Conservation (phyloP, 2,113 vertebrate species). For the Callithrix jacchus region DNA sequence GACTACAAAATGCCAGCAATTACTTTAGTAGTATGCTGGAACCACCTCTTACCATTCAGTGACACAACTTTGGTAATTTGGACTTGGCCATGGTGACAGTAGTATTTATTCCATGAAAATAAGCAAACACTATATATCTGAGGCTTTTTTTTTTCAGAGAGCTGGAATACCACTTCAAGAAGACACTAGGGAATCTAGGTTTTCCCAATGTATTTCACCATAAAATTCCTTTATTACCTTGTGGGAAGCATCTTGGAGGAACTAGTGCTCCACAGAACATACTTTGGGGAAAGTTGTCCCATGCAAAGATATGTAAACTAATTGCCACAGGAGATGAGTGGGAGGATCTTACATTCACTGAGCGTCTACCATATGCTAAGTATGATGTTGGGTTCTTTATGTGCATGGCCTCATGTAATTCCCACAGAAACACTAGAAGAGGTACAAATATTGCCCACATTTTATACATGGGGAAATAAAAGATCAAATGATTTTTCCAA, state of each 20-base stretch:
- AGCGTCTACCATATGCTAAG: background rate
- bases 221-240: background rate
- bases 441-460: background rate
- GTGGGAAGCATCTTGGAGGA: background rate
- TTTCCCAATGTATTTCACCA: constrained; percentile 34
- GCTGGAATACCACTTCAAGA: background rate
- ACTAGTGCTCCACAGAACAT: background rate
- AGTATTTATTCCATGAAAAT: background rate
- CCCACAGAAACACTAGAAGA: background rate
- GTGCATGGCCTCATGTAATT: background rate
- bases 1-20: background rate
- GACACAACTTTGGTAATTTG: background rate
- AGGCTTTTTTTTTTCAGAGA: background rate
- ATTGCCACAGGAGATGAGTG: background rate
- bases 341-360: background rate
- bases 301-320: background rate
- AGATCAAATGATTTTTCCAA: background rate
- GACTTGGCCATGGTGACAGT: background rate
- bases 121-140: background rate
- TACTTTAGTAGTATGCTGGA: background rate
- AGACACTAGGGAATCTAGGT: background rate
- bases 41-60: background rate
- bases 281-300: background rate
- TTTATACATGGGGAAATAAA: background rate
- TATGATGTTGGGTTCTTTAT: background rate